phyloP scores from a whole-genome alignment of 1,140 invertebrate genomes.

The Drosophila littoralis region DNA sequence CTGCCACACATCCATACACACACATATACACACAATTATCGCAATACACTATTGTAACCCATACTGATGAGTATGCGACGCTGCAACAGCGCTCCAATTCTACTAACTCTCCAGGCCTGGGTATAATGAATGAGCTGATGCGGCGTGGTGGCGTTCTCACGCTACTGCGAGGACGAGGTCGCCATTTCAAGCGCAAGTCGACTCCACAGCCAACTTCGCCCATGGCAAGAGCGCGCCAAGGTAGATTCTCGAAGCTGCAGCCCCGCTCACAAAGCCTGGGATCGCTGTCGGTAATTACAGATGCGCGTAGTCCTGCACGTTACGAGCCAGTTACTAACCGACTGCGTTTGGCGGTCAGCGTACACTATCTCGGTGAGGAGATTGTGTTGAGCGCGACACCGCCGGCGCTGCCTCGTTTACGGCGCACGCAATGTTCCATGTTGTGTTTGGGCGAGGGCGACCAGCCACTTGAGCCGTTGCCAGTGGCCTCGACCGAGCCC shows the following conservation, averaged over 20 bases:
- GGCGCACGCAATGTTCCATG: slow-evolving; percentile 76
- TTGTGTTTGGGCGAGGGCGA: slow-evolving; percentile 73
- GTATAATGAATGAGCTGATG: slow-evolving; percentile 78
- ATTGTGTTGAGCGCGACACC: slow-evolving; percentile 42
- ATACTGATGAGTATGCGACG: slow-evolving; percentile 19
- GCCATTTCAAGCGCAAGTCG: slow-evolving; percentile 78
- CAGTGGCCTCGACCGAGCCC: neutral
- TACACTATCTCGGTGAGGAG: slow-evolving; percentile 71
- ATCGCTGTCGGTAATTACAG: slow-evolving; percentile 82
- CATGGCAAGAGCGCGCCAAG: slow-evolving; percentile 56
- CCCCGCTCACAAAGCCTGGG: slow-evolving; percentile 80
- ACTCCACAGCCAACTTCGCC: slow-evolving; percentile 77
- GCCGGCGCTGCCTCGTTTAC: slow-evolving; percentile 55
- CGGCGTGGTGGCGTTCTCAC: slow-evolving; percentile 79
- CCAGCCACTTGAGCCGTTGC: slow-evolving; percentile 41
- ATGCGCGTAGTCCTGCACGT: slow-evolving; percentile 69
- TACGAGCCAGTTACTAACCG: slow-evolving; percentile 83
- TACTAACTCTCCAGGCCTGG: slow-evolving; percentile 75
- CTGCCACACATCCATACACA: slow-evolving; percentile 15
- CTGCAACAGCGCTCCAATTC: slow-evolving; percentile 69
- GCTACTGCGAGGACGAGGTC: slow-evolving; percentile 67
- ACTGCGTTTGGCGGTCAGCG: slow-evolving; percentile 74
- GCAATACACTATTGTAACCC: slow-evolving; percentile 33
- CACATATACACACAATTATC: slow-evolving; percentile 24
- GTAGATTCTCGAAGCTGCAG: slow-evolving; percentile 70